Conservation (phyloP, 1,140 invertebrate species). For the Eumeta japonica region DNA sequence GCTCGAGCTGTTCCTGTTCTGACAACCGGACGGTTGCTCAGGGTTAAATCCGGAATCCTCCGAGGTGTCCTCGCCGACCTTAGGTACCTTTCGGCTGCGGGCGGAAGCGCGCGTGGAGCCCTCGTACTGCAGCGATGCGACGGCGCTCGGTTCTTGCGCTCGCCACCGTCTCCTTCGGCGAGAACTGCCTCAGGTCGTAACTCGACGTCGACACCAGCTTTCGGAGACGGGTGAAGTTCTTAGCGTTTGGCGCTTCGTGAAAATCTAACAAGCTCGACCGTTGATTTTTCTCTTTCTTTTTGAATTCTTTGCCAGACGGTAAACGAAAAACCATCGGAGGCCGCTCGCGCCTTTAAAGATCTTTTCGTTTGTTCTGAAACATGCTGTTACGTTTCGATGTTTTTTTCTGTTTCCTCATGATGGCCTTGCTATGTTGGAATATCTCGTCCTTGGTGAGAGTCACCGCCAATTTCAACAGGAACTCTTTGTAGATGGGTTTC, state of each 20-base stretch:
- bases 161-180: conserved; percentile 57
- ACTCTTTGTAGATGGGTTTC: conserved; percentile 87
- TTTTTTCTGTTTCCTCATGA: conserved; percentile 80
- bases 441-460: conserved; percentile 87
- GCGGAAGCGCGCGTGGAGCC: conserved; percentile 49
- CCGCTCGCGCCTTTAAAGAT: conserved; percentile 57
- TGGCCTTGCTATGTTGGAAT: conserved; percentile 83
- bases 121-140: too few species aligned
- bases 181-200: conserved; percentile 61
- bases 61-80: conserved; percentile 52
- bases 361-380: conserved; percentile 54
- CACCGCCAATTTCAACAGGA: conserved; percentile 79
- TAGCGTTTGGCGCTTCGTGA: conserved; percentile 23
- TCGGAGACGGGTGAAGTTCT: conserved; percentile 54
- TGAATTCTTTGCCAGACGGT: conserved; percentile 56
- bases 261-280: conserved; percentile 24
- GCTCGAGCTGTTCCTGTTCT: conserved; percentile 68
- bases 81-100: conserved; percentile 37
- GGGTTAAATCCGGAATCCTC: conserved; percentile 68
- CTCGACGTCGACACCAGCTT: conserved; percentile 60
- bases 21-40: conserved; percentile 55
- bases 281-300: conserved; percentile 42
- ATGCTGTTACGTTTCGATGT: conserved; percentile 59
- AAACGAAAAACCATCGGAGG: conserved; percentile 57
- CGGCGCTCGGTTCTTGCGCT: too few species aligned